Percentiles rank a stretch among this genome's conserved stretches.
Evolutionary conservation across 2,113 vertebrate species (phyloP).

Genomic region (Calidris pugnax): DNA sequence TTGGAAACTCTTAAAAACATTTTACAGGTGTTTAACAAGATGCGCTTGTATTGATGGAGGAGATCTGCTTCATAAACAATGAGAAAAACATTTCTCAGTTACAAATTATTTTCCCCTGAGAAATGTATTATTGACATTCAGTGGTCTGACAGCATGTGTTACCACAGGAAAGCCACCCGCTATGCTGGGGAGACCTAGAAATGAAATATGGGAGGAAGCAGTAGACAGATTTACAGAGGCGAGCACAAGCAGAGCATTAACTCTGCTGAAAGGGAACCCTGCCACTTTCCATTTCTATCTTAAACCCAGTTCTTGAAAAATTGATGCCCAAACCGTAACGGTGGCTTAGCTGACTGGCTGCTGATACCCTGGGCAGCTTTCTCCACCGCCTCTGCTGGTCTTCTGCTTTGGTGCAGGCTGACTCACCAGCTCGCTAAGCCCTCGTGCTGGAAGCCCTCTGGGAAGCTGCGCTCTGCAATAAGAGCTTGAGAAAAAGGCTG

Average conservation of each 20-base stretch:
- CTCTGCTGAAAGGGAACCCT: not conserved
- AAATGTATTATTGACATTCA: too few species aligned
- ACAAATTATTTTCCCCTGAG: not conserved
- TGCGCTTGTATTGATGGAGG: too few species aligned
- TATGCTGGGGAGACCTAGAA: not conserved
- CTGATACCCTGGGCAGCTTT: not conserved
- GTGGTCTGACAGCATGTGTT: accelerated
- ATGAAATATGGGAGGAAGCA: not conserved
- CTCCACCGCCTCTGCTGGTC: not conserved
- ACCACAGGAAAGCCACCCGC: not conserved
- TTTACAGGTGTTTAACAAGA: not conserved
- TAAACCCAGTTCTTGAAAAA: not conserved
- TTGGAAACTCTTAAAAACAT: not conserved
- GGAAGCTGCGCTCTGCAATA: too few species aligned
- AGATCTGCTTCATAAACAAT: not conserved
- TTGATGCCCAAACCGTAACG: not conserved
- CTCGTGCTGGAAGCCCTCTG: not conserved
- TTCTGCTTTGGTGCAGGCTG: not conserved
- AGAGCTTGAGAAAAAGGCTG: not conserved
- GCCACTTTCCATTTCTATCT: not conserved
- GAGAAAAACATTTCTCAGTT: not conserved
- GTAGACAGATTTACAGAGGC: not conserved
- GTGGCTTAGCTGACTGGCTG: not conserved
- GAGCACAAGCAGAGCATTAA: not conserved
- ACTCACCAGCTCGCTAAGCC: not conserved